Conservation (phyloP, 2,113 vertebrate genomes). For the Gymnogyps californianus region DNA sequence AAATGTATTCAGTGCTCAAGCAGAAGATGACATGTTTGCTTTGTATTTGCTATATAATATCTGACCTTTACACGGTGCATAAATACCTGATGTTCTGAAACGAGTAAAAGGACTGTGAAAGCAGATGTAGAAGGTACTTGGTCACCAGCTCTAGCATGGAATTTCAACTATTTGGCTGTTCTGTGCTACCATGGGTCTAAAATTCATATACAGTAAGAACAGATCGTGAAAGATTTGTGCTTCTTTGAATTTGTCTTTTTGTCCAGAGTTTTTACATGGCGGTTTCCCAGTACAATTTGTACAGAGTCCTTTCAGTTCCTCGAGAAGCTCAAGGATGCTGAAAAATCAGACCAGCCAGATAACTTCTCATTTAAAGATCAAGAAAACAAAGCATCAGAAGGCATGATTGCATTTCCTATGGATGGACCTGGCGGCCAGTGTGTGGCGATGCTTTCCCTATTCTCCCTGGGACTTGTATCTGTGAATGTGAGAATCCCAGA, state of each 20-base stretch:
- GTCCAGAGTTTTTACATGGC: slow-evolving; percentile 87
- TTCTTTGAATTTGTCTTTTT: not conserved
- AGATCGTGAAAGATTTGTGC: not conserved
- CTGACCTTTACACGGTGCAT: not conserved
- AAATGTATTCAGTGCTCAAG: not conserved
- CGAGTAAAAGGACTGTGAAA: not conserved
- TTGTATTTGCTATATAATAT: not conserved
- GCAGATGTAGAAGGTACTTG: not conserved
- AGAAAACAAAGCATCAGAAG: slow-evolving; percentile 43
- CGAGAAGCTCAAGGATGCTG: slow-evolving; percentile 66
- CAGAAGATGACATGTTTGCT: not conserved
- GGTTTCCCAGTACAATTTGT: slow-evolving; percentile 84
- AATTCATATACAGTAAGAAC: not conserved
- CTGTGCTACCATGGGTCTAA: not conserved
- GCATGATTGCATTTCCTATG: slow-evolving; percentile 79
- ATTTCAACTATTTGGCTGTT: not conserved
- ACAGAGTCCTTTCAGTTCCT: slow-evolving; percentile 85
- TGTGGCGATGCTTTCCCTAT: slow-evolving; percentile 77
- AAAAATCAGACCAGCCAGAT: slow-evolving; percentile 64
- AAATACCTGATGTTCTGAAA: not conserved
- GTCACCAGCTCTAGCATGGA: not conserved
- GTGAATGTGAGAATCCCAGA: slow-evolving; percentile 87
- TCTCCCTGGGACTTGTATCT: slow-evolving; percentile 84
- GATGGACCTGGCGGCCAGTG: slow-evolving; percentile 88
- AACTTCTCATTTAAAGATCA: slow-evolving; percentile 76